A percentile compares a stretch with the other conserved stretches of the same genome.
These are phyloP conservation scores for Piprites chloris DNA, from an alignment of 2,113 vertebrate genomes.

Conservation along the genomic window DNA sequence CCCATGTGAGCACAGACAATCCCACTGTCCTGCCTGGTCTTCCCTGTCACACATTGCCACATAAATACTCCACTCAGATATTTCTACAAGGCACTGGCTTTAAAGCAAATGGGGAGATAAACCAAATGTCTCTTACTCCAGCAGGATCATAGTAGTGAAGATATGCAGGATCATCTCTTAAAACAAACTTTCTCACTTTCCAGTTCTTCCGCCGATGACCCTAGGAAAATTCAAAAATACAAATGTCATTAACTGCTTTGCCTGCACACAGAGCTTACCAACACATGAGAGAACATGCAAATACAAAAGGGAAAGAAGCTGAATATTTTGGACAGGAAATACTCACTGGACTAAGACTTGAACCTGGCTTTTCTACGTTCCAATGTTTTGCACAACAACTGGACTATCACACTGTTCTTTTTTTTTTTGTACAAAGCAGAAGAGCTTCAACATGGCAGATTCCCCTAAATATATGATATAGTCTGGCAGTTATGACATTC, in stretches of 20 bases:
- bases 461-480: neutral
- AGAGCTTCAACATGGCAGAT: neutral
- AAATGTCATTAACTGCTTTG: neutral
- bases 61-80: neutral
- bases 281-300: neutral
- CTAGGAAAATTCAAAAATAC: conserved; percentile 56
- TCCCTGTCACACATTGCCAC: neutral
- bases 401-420: neutral
- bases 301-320: neutral
- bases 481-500: neutral
- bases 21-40: neutral
- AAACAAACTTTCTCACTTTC: conserved; percentile 96
- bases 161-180: conserved; percentile 94
- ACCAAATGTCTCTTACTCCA: conserved; percentile 72
- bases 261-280: neutral
- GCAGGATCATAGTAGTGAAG: conserved; percentile 95
- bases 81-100: neutral
- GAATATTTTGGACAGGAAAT: neutral
- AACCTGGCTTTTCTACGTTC: neutral
- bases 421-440: neutral
- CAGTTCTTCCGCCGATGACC: conserved; percentile 95
- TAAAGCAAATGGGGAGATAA: neutral
- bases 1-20: neutral
- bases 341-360: neutral
- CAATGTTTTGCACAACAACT: neutral